Base-by-base conservation (phyloP, 35 echinoderm and acorn worm genomes). In the Heliocidaris erythrogramma region DNA sequence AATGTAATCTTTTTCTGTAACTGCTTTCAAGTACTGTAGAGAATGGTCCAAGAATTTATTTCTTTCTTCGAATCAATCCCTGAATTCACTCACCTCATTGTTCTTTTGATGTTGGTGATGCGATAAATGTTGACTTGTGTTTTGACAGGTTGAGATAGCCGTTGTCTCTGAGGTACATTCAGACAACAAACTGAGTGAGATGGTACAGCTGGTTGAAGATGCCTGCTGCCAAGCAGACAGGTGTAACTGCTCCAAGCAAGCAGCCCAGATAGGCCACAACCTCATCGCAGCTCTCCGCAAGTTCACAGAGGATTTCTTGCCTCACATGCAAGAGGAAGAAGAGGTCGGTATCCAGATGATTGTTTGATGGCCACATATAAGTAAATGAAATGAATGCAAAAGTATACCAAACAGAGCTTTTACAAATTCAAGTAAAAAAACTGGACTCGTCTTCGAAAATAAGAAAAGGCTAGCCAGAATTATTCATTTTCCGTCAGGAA, bases 311-410 rank as follows among this genome's bases (percentile, higher is more conserved):
- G 96, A 96, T 86, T 99, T 99, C 96, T 85, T 99, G 88, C 98
- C 98, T 59, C 98, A 99, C 69, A 97, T 99, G 98, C 90, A 99
- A 60, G 98, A 99, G 65, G 98, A 99, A 59, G 98, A 99, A 95
- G 98, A 99, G 98, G 98, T 99, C 53, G 47, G 16, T 94, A 2
- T 30, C 52, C 27, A 78, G 21, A 42, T 42, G 35, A 42, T 42
- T 42, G 35, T 42, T 42, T 42, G 35, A 42, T 42, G 35, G 35
- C 35, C 0, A 42, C 3, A 14, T 13, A 21, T 18, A 59, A 52
- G 18, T 93, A 12, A 93, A 42, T 42, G 35, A 42, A 18, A 4
- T 85, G 18, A 85, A 24, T 85, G 30, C 78, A 85, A 42, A 3
- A 42, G 1, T 42, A 42, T 42, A 42, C 35, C 35, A 42, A 42